Conservation (phyloP, 1,140 invertebrate genomes). For the Druon quercuslanigerum region DNA sequence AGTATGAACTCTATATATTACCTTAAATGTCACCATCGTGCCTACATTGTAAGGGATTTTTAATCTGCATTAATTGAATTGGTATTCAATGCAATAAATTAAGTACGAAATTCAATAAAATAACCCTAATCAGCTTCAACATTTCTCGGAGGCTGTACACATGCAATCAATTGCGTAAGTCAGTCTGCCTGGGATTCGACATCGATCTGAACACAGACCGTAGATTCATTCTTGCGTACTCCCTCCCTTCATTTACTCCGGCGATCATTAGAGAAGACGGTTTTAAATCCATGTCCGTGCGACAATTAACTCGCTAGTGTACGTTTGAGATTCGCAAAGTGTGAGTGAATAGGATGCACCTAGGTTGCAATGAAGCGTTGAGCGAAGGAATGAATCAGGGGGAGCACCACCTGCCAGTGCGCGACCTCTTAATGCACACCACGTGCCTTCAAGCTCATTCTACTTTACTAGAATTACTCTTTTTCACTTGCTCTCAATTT, state of each 20-base stretch:
- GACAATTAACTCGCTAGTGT: conserved; percentile 17
- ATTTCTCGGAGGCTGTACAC: conserved; percentile 15
- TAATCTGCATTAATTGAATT: conserved; percentile 12
- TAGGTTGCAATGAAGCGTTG: conserved; percentile 1
- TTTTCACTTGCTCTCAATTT: background rate
- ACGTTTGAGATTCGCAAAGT: background rate
- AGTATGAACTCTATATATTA: no score
- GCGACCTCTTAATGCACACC: background rate
- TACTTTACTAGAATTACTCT: background rate
- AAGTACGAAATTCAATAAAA: conserved; percentile 17
- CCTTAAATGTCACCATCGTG: no score
- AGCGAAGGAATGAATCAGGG: background rate
- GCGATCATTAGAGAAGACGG: background rate
- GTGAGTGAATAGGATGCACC: conserved; percentile 6
- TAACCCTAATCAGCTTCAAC: background rate
- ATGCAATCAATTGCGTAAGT: conserved; percentile 27
- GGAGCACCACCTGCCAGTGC: no score
- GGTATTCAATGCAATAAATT: background rate
- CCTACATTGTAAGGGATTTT: no score
- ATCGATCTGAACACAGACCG: conserved; percentile 29
- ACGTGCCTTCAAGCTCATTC: conserved; percentile 5
- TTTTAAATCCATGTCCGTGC: conserved; percentile 24
- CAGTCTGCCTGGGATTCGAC: conserved; percentile 22
- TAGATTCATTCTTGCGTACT: conserved; percentile 25
- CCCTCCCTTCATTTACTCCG: conserved; percentile 19